Base-by-base conservation (phyloP, 2,113 vertebrate genomes). In the Eidolon helvum region DNA sequence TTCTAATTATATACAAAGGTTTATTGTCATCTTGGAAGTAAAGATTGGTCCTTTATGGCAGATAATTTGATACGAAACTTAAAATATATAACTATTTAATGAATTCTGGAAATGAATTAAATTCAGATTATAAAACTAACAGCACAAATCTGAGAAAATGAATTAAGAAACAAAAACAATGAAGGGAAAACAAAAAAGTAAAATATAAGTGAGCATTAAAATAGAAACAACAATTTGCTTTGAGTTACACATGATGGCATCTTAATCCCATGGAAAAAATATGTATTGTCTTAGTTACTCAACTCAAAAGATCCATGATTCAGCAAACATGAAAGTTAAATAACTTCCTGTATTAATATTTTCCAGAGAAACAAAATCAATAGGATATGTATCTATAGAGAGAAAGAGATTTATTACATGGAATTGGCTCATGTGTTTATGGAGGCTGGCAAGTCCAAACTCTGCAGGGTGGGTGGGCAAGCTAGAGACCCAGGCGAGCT, bases 81-180 rank as follows among this genome's bases (percentile, higher is more conserved):
- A 50, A 66, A 65, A 69, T 91, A 38, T 71, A 38, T 72, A 75
- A 66, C 14, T 89, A 79, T 65, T 87, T 86, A 57, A 18, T 94
- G 30, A 71, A 22, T 24, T 82, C 4, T 86, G 33, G 24, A 96
- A 96, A 65, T 87, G 15, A 96, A 43, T 95, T 91, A 94, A 92
- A 72, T 87, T 88, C 9, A 75, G 18, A 11, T n/a, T 69, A 53
- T 90, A 72, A 96, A 90, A 83, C n/a, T 61, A 83, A 53, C 12
- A 84, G 63, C 35, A 65, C n/a, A 90, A 69, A 87, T 78, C n/a
- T 85, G 15, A 92, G 86, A 63, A 86, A 85, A 94, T 75, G 40
- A 83, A 92, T 61, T 86, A 85, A 79, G 69, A 79, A 72, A 83
- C 21, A 80, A 77, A 85, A 85, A 61, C 2, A 61, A 12, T 35